Conservation (phyloP, 2,888 invertebrate species). For the Thymelicus acteon region DNA sequence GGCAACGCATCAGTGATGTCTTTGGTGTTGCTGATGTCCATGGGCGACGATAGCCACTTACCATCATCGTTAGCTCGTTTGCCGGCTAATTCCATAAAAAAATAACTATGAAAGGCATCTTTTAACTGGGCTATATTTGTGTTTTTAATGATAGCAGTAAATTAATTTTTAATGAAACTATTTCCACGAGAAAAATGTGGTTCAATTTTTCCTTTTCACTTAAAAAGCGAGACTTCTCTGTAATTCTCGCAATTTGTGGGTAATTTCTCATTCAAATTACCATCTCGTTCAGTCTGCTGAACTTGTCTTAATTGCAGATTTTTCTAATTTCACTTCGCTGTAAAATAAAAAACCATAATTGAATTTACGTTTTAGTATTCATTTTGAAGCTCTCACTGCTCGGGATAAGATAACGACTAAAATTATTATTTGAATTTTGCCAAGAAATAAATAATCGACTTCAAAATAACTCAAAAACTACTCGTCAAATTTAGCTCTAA, state of each 20-base stretch:
- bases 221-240: background rate
- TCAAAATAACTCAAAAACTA: too few species aligned
- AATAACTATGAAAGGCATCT: too few species aligned
- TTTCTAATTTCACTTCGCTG: background rate
- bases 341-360: background rate
- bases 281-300: slow-evolving; percentile 10
- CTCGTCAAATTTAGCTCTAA: too few species aligned
- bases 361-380: background rate
- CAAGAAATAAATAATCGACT: too few species aligned
- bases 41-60: too few species aligned
- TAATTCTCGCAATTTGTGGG: slow-evolving; percentile 13
- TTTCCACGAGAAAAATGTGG: background rate
- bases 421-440: too few species aligned
- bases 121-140: too few species aligned
- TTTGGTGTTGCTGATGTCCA: too few species aligned
- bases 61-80: too few species aligned
- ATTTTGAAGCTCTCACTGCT: background rate
- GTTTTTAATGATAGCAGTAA: too few species aligned
- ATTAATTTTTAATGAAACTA: background rate
- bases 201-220: background rate
- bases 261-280: slow-evolving; percentile 22
- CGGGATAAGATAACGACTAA: background rate
- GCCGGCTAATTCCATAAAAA: too few species aligned
- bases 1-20: too few species aligned
- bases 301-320: background rate